These are phyloP conservation scores for Ptilonorhynchus violaceus DNA, from an alignment of 2,113 vertebrate species.

Conservation along the genomic window DNA sequence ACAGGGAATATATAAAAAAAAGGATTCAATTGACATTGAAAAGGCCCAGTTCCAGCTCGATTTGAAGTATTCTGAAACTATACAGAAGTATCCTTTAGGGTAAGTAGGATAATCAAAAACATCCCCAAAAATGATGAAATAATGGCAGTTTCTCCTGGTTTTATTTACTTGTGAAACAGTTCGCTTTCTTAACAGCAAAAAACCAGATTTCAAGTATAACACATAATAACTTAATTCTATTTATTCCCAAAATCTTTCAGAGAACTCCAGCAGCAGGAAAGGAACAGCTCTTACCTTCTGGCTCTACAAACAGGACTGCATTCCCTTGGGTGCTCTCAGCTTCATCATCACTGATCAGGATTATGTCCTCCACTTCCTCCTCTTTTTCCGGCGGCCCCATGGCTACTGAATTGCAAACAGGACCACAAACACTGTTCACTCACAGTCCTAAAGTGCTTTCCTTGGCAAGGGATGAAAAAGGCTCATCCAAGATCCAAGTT, in stretches of 20 bases:
- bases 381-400: background rate
- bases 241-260: background rate
- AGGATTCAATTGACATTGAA: rapidly evolving
- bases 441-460: background rate
- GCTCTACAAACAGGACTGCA: background rate
- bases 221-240: background rate
- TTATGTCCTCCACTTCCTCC: background rate
- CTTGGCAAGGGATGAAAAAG: background rate
- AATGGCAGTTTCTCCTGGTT: background rate
- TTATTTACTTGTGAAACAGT: background rate
- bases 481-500: background rate
- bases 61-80: background rate
- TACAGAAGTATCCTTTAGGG: background rate
- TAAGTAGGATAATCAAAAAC: background rate
- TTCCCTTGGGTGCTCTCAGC: background rate
- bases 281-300: background rate
- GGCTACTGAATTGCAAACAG: rapidly evolving
- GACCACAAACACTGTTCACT: background rate
- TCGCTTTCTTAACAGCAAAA: background rate
- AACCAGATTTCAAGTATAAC: background rate
- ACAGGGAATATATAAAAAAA: background rate
- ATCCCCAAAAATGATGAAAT: rapidly evolving
- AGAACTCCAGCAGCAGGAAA: background rate
- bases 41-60: background rate
- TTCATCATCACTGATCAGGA: conserved; percentile 29